These are phyloP conservation scores for Aramus guarauna DNA, from an alignment of 2,113 vertebrate genomes.

Conservation along the genomic window DNA sequence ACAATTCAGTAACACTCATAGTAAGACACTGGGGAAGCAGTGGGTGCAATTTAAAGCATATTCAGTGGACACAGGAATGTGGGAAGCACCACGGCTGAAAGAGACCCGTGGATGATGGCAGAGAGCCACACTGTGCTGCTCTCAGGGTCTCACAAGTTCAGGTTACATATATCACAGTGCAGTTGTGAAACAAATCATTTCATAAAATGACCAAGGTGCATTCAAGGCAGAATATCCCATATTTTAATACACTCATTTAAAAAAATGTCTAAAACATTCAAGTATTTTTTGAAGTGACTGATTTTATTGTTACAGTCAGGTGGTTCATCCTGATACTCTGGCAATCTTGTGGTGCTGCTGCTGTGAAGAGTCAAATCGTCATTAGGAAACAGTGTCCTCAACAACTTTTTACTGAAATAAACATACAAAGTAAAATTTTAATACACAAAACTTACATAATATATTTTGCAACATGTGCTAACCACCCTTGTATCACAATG, in stretches of 20 bases:
- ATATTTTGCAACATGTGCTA: not conserved
- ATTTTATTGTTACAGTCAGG: not conserved
- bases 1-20: not conserved
- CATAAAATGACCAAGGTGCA: not conserved
- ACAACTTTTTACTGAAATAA: not conserved
- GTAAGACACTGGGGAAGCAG: not conserved
- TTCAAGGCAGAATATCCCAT: not conserved
- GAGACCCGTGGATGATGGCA: not conserved
- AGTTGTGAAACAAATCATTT: not conserved
- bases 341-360: not conserved
- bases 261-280: not conserved
- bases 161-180: not conserved
- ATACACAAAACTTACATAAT: not conserved
- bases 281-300: not conserved
- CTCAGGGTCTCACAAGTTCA: not conserved
- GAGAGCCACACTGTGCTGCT: not conserved
- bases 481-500: not conserved
- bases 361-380: not conserved
- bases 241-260: not conserved
- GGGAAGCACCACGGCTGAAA: not conserved
- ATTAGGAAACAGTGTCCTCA: not conserved
- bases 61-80: not conserved
- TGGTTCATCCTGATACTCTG: not conserved
- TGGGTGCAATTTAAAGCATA: not conserved
- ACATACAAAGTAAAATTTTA: not conserved